Evolutionary conservation across 2,797 vertebrate species (phyloP).

Genomic region (Acomys russatus): DNA sequence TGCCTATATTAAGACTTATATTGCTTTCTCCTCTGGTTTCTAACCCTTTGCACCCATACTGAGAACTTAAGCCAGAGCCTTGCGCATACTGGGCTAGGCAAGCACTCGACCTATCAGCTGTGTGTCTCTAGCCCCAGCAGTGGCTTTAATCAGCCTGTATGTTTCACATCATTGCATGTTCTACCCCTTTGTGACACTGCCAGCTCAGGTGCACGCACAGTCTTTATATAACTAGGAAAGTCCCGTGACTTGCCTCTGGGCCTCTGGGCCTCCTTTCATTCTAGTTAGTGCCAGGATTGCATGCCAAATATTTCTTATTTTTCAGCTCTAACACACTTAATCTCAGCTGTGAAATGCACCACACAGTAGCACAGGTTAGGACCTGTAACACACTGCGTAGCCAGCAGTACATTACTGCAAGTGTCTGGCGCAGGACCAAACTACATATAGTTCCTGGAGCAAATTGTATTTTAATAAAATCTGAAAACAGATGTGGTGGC

Average conservation of each 20-base stretch:
- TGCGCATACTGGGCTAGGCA: neutral
- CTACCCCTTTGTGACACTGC: too few species aligned
- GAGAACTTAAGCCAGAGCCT: too few species aligned
- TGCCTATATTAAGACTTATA: neutral
- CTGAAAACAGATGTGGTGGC: neutral
- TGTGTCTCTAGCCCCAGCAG: neutral
- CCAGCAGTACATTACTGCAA: neutral
- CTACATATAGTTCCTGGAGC: rapidly evolving
- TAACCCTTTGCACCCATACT: too few species aligned
- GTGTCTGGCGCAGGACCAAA: neutral
- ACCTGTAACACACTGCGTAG: neutral
- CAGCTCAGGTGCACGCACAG: neutral
- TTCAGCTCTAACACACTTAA: neutral
- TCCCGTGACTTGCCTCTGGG: neutral
- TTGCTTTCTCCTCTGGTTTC: neutral
- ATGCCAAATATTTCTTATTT: neutral
- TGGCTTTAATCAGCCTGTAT: rapidly evolving
- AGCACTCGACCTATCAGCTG: neutral
- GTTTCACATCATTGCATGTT: rapidly evolving
- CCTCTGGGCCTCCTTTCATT: neutral
- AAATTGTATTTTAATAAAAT: neutral
- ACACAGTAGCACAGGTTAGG: neutral
- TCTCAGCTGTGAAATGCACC: neutral
- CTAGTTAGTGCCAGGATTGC: neutral
- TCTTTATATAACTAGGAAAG: too few species aligned